These are phyloP conservation scores for Astropecten irregularis DNA, from an alignment of 53 echinoderm and acorn worm species.

Conservation along the genomic window DNA sequence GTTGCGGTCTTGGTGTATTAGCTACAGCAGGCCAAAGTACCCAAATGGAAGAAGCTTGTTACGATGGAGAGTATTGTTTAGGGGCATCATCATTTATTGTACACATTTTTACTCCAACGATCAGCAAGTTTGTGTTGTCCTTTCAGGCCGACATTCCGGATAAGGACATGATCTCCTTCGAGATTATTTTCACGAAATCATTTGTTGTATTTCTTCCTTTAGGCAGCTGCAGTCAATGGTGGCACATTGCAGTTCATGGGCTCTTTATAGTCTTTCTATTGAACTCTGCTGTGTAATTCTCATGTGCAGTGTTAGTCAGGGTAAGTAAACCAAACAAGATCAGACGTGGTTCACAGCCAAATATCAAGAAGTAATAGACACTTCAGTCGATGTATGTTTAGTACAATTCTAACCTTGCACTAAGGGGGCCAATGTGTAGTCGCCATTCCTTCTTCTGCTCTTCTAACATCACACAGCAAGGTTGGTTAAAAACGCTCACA, in stretches of 20 bases:
- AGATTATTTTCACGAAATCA: conserved; percentile 22
- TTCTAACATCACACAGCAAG: conserved; percentile 48
- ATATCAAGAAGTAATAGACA: conserved; percentile 55
- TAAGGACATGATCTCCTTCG: conserved; percentile 28
- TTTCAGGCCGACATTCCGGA: conserved; percentile 36
- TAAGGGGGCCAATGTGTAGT: conserved; percentile 53
- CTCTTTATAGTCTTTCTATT: conserved; percentile 47
- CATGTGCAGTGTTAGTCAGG: not conserved
- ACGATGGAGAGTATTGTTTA: conserved; percentile 6
- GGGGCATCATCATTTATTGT: conserved; percentile 4
- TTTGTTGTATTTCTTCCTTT: conserved; percentile 37
- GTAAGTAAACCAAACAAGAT: conserved; percentile 34
- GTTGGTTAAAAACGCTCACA: conserved; percentile 69
- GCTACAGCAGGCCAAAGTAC: not conserved
- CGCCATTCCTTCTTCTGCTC: conserved; percentile 61
- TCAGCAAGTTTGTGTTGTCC: conserved; percentile 59
- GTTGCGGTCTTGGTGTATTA: too few relatives aligned
- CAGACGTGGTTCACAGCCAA: conserved; percentile 45
- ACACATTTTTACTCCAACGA: conserved; percentile 29
- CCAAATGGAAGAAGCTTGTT: conserved; percentile 10
- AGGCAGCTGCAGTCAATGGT: conserved; percentile 1
- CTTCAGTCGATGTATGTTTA: conserved; percentile 2
- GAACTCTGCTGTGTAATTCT: conserved; percentile 20
- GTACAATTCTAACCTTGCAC: conserved; percentile 54
- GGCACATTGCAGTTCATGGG: conserved; percentile 47